Evolutionary conservation across 1,140 invertebrate genomes (phyloP).

Genomic region (Limonius californicus): DNA sequence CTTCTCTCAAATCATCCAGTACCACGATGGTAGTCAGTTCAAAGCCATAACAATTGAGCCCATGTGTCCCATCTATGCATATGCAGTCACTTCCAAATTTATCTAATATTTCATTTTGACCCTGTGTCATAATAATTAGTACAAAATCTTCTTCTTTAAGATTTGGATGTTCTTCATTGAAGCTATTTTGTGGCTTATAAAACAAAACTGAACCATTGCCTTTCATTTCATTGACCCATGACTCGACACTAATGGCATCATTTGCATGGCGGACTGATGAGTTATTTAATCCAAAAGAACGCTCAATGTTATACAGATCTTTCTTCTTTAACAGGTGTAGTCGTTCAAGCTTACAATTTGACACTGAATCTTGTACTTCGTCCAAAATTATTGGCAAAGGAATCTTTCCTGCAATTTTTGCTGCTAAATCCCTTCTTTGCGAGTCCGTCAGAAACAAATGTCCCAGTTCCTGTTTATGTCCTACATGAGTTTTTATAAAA

Average conservation of each 20-base stretch:
- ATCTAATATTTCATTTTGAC: background rate
- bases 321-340: constrained; percentile 10
- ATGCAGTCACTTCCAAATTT: background rate
- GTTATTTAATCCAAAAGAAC: background rate
- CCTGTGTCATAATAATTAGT: constrained; percentile 21
- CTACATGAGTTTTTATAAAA: too few species aligned
- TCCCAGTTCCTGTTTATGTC: too few species aligned
- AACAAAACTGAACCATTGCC: constrained; percentile 17
- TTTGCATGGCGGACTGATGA: background rate
- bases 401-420: constrained; percentile 9
- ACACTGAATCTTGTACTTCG: constrained; percentile 13
- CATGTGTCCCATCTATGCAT: constrained; percentile 20
- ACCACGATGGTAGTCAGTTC: constrained; percentile 18
- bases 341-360: constrained; percentile 1
- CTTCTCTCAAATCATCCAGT: constrained; percentile 21
- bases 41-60: constrained; percentile 17
- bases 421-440: background rate
- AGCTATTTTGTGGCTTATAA: too few species aligned
- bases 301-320: constrained; percentile 19
- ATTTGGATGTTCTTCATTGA: constrained; percentile 10
- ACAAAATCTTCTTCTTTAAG: constrained; percentile 26
- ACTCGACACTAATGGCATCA: constrained; percentile 15
- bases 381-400: constrained; percentile 17
- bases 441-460: background rate
- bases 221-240: constrained; percentile 19